A percentile compares a stretch with the other conserved stretches of the same genome.
Evolutionary conservation across 2,888 invertebrate species (phyloP).

Genomic region (Oligia fasciuncula): DNA sequence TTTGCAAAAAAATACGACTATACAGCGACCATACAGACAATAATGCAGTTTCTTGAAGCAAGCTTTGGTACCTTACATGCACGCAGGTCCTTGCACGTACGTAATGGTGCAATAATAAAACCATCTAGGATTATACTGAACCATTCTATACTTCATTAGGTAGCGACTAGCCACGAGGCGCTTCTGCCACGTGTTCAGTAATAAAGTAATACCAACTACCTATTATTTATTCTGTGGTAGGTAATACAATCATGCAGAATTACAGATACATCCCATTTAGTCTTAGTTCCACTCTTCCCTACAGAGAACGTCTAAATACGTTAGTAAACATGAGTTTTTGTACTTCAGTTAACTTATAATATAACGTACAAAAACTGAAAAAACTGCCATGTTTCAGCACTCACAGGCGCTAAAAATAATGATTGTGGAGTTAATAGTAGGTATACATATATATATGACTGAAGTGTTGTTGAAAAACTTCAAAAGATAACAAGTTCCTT

Average conservation of each 20-base stretch:
- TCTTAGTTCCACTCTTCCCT: background rate
- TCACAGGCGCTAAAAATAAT: background rate
- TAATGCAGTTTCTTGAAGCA: background rate
- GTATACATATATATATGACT: background rate
- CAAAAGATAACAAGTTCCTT: background rate
- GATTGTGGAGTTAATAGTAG: background rate
- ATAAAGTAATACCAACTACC: background rate
- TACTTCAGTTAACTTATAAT: no score
- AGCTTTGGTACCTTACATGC: background rate
- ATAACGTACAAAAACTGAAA: background rate
- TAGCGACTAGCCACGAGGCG: conserved; percentile 6
- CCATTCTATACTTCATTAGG: background rate
- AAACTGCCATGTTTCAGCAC: background rate
- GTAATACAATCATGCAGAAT: background rate
- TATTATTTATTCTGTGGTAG: no score
- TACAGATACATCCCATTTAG: background rate
- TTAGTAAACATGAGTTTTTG: no score
- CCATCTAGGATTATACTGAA: background rate
- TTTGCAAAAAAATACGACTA: background rate
- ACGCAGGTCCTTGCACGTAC: background rate
- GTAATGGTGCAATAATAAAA: background rate
- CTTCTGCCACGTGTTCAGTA: conserved; percentile 12
- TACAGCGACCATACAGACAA: background rate
- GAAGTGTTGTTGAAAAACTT: background rate
- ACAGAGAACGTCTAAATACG: background rate